A percentile compares a stretch with the other conserved stretches of the same genome.
phyloP scores from a whole-genome alignment of 2,113 vertebrate species.

The Microtus ochrogaster region DNA sequence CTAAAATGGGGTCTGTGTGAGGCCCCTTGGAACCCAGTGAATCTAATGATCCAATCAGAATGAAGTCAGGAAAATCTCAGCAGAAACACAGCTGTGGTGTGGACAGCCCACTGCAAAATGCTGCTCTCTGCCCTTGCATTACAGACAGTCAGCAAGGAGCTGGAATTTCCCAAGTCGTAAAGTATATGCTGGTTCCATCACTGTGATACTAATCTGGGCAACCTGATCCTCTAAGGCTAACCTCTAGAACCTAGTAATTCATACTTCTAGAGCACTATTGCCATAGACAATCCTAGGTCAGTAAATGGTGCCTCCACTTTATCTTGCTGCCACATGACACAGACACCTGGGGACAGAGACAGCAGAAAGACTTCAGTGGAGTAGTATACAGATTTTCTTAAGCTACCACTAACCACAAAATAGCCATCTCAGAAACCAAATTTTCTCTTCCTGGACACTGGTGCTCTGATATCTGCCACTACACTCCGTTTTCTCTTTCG shows the following conservation, averaged over 20 bases:
- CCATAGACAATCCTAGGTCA: neutral
- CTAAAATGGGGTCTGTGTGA: neutral
- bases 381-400: neutral
- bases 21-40: neutral
- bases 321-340: neutral
- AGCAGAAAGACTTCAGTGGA: neutral
- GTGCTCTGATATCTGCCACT: neutral
- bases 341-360: neutral
- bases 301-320: neutral
- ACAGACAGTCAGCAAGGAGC: neutral
- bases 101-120: neutral
- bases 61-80: conserved; percentile 20
- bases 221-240: neutral
- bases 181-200: neutral
- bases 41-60: neutral
- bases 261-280: neutral
- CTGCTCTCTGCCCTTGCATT: neutral
- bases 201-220: neutral
- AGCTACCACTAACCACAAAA: neutral
- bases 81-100: neutral
- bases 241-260: neutral
- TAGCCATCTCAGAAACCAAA: neutral
- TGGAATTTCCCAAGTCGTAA: neutral
- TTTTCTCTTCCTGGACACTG: neutral
- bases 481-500: neutral